Percentiles rank a stretch among this genome's conserved stretches.
phyloP scores from a whole-genome alignment of 2,888 invertebrate species.

The Hololepta plana region DNA sequence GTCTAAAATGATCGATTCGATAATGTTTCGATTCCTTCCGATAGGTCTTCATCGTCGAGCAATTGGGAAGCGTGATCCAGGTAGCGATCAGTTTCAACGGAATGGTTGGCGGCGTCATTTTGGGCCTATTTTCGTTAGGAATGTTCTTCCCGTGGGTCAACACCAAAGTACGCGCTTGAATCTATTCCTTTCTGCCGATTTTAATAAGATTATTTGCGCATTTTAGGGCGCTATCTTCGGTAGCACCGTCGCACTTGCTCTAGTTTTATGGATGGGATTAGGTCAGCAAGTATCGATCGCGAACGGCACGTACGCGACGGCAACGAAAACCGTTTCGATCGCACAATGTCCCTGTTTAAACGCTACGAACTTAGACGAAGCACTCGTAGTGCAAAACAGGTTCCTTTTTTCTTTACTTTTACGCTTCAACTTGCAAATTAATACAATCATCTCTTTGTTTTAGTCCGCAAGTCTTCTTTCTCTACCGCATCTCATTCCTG shows the following conservation, averaged over 20 bases:
- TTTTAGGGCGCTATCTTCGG: constrained; percentile 46
- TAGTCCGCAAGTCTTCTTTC: constrained; percentile 14
- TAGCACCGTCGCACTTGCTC: constrained; percentile 35
- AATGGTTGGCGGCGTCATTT: constrained; percentile 72
- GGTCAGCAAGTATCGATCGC: constrained; percentile 45
- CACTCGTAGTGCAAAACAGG: too few species aligned
- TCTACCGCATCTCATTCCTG: constrained; percentile 70
- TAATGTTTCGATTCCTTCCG: constrained; percentile 7
- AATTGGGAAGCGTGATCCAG: constrained; percentile 75
- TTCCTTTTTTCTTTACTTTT: too few species aligned
- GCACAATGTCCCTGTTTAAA: constrained; percentile 28
- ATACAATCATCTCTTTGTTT: too few species aligned
- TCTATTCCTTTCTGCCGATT: background rate
- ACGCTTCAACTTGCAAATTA: too few species aligned
- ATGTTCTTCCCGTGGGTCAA: constrained; percentile 83
- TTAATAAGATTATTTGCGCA: too few species aligned
- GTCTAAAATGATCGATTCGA: constrained; percentile 1
- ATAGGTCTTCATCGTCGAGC: constrained; percentile 66
- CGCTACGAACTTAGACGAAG: constrained; percentile 6
- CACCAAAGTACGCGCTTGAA: constrained; percentile 36
- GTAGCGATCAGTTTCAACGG: constrained; percentile 78
- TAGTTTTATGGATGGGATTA: constrained; percentile 46
- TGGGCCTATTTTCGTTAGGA: constrained; percentile 74
- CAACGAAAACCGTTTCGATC: constrained; percentile 30
- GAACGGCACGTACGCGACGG: constrained; percentile 24